phyloP scores from a whole-genome alignment of 1,140 invertebrate species.

The Drosophila rufa region DNA sequence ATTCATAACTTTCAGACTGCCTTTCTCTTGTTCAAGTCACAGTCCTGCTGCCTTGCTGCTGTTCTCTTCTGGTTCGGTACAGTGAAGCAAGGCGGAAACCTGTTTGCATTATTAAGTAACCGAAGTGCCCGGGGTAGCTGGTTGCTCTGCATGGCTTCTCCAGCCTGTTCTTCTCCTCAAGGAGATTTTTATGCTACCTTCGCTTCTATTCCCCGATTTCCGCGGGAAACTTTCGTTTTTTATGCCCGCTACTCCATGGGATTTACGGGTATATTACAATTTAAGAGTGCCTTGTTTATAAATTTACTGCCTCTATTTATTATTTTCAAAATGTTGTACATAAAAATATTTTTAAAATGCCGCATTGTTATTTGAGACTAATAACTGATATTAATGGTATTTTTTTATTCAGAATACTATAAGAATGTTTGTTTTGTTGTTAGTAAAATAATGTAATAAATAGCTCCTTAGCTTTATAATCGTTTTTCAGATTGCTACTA shows the following conservation, averaged over 20 bases:
- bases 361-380: not conserved
- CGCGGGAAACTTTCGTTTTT: conserved; percentile 77
- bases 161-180: conserved; percentile 40
- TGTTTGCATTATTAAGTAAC: conserved; percentile 82
- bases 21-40: conserved; percentile 50
- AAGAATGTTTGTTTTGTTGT: not conserved
- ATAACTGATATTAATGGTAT: too few relatives aligned
- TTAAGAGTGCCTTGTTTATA: not conserved
- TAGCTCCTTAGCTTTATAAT: not conserved
- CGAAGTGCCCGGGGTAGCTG: conserved; percentile 56
- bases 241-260: conserved; percentile 27
- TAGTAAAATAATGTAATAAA: not conserved
- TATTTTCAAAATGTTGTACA: not conserved
- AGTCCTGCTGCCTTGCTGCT: conserved; percentile 13
- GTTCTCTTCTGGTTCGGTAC: conserved; percentile 16
- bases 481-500: too few relatives aligned
- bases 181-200: conserved; percentile 40
- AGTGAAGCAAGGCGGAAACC: conserved; percentile 55
- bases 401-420: too few relatives aligned
- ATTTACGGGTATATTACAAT: conserved; percentile 5
- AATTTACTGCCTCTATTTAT: not conserved
- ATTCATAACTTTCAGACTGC: conserved; percentile 60
- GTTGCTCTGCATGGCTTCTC: conserved; percentile 68
- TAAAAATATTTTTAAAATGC: not conserved
- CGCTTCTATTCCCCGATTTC: conserved; percentile 39